Evolutionary conservation across 2,888 invertebrate genomes (phyloP), one percentile per base, ranked within the genome.

Genomic region (Cheilosia variabilis): DNA sequence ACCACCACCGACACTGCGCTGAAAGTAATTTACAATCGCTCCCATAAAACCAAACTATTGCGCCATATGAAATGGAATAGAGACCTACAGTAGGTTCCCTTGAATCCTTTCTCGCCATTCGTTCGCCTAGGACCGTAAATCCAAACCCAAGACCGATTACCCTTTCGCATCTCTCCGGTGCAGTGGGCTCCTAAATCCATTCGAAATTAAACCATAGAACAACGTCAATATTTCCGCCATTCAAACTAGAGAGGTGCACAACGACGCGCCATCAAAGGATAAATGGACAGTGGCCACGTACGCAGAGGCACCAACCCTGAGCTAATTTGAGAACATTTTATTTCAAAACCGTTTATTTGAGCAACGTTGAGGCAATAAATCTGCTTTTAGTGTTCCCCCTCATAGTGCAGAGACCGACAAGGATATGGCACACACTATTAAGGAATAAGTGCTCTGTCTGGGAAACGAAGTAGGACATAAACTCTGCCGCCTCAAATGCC

Each of bases 281-380:
- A 77, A 77, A 81, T 71, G n/a, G n/a, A n/a, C n/a, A n/a, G n/a
- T n/a, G 62, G 76, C 45, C 76, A 71, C 65, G 66, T 66, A 79
- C 43, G 22, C 24, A 5, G 10, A 65, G 41, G 22, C 45, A 24
- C 7, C 19, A 65, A 79, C 57, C 47, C 83, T 60, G 71, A 87
- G 86, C 87, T 87, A 88, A 88, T 88, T 87, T 76, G 87, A 76
- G 87, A 82, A 79, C 87, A 87, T 82, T 87, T 87, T 87, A 87
- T 86, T 87, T 86, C 81, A 77, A 86, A 86, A 72, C 68, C 77
- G 72, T 86, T 86, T 86, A 86, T 81, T 86, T 86, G 86, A 86
- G 81, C 81, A 86, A 81, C 81, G 86, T 77, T 72, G 22, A 7
- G 52, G 66, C 81, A 62, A 86, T 86, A 86, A 86, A 86, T 86